Evolutionary conservation across 64 coral and sea anemone species (phyloP).

Genomic region (Stichodactyla mertensii): DNA sequence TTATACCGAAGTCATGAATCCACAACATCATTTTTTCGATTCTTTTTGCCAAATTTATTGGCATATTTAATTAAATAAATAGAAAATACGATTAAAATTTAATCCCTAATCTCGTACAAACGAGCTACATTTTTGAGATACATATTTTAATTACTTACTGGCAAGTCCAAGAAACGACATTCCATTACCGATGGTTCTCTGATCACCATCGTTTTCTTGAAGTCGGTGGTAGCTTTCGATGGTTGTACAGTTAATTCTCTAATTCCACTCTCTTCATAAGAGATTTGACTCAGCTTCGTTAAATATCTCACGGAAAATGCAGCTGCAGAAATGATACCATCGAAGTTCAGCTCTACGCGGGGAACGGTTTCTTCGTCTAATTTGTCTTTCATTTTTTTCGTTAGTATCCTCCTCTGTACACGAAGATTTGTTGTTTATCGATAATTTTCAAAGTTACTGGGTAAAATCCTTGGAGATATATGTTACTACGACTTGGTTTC

Average conservation of each 20-base stretch:
- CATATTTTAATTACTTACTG: slow-evolving; percentile 37
- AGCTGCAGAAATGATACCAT: slow-evolving; percentile 33
- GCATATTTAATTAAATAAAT: background rate
- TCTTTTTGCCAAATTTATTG: background rate
- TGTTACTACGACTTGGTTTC: background rate
- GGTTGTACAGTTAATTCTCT: slow-evolving; percentile 62
- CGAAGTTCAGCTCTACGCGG: background rate
- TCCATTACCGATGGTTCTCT: slow-evolving; percentile 37
- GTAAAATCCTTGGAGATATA: background rate
- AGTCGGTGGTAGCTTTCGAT: slow-evolving; percentile 43
- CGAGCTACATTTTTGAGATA: background rate
- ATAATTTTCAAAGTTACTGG: background rate
- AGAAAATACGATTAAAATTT: background rate
- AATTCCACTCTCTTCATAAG: slow-evolving; percentile 49
- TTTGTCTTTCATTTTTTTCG: background rate
- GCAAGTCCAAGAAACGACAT: slow-evolving; percentile 73
- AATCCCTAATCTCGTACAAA: background rate
- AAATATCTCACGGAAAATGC: slow-evolving; percentile 58
- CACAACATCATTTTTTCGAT: too few relatives aligned
- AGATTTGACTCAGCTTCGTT: slow-evolving; percentile 63
- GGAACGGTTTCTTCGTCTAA: background rate
- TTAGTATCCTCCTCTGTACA: background rate
- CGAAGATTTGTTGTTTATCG: background rate
- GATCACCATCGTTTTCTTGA: slow-evolving; percentile 39
- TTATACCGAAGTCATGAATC: too few relatives aligned